Evolutionary conservation across 1,140 invertebrate species (phyloP), one percentile per base, ranked within the genome.

Genomic region (Ladona fulva): DNA sequence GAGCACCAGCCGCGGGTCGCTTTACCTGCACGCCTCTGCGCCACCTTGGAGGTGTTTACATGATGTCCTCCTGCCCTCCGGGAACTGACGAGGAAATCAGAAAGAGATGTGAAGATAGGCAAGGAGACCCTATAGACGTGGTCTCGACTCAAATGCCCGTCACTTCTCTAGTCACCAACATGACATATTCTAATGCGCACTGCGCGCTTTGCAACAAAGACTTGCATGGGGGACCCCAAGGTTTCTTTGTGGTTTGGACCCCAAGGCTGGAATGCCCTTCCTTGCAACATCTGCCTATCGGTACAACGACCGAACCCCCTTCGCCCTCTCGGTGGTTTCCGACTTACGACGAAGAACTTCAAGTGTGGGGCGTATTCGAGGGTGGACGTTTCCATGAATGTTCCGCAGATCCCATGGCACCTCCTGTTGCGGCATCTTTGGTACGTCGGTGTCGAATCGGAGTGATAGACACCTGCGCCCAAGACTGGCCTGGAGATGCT

Each of bases 121-220:
- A n/a, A 14, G 24, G 73, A 14, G 25, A 79, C 42, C 24, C n/a
- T 78, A 74, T 74, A 78, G 14, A 75, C 80, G 87, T 88, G 80
- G 87, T 87, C 12, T 77, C 88, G 75, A 79, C 82, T 0, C 80
- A 80, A 12, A 82, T 86, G 37, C 88, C 88, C 0, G 86, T 87
- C 10, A 88, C 87, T 0, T 84, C 84, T 75, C 80, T 82, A 25
- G 74, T 76, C 14, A 82, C 86, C 0, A 85, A 87, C 1, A 78
- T 86, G 42, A 89, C 88, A 0, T 91, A 88, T 81, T 84, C 84
- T 75, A 91, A 90, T 80, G 82, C 85, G 24, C 87, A 85, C 82
- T 91, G 89, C 80, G 88, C 89, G 0, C 77, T 86, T 7, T 91
- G 89, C 80, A 87, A 90, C 82, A 81, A 83, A 0, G 86, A 86